phyloP scores from a whole-genome alignment of 2,797 vertebrate species.

The Toxotes lorentzi region DNA sequence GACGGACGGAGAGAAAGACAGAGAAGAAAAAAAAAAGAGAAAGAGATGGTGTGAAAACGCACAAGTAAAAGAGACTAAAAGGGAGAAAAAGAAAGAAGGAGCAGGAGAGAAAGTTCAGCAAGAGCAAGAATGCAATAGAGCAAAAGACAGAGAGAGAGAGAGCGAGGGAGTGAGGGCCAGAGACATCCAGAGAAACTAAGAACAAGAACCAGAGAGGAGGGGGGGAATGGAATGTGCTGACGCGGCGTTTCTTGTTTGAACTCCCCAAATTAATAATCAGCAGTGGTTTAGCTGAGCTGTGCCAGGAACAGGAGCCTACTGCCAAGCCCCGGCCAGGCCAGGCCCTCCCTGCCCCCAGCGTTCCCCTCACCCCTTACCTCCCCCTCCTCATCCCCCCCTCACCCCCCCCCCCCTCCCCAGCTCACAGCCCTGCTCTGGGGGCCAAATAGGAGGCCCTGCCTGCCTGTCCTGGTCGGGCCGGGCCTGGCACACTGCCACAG shows the following conservation, averaged over 20 bases:
- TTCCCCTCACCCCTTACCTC: constrained; percentile 31
- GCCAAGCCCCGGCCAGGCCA: constrained; percentile 76
- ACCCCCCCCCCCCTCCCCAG: constrained; percentile 8
- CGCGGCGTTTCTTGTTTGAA: constrained; percentile 82
- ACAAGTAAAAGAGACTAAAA: constrained; percentile 32
- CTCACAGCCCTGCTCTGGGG: constrained; percentile 48
- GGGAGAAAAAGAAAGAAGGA: constrained; percentile 20
- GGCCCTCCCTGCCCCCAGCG: constrained; percentile 62
- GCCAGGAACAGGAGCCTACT: constrained; percentile 80
- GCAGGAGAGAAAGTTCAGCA: constrained; percentile 28
- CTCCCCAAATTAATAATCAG: constrained; percentile 87
- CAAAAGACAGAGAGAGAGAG: constrained; percentile 45
- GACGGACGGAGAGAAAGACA: constrained; percentile 26
- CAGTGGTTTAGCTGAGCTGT: constrained; percentile 79
- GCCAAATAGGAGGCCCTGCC: constrained; percentile 71
- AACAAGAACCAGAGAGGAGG: constrained; percentile 52
- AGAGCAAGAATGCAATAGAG: constrained; percentile 52
- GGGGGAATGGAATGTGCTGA: constrained; percentile 84
- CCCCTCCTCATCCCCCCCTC: constrained; percentile 20
- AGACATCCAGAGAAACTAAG: constrained; percentile 57
- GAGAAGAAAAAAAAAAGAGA: constrained; percentile 4
- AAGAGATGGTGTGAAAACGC: constrained; percentile 26
- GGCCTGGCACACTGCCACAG: constrained; percentile 78
- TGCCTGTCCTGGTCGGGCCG: constrained; percentile 58
- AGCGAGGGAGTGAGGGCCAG: constrained; percentile 25